Evolutionary conservation across 2,113 vertebrate genomes (phyloP), one percentile per base, ranked within the genome.

Genomic region (Forbesichthys papilliferus): DNA sequence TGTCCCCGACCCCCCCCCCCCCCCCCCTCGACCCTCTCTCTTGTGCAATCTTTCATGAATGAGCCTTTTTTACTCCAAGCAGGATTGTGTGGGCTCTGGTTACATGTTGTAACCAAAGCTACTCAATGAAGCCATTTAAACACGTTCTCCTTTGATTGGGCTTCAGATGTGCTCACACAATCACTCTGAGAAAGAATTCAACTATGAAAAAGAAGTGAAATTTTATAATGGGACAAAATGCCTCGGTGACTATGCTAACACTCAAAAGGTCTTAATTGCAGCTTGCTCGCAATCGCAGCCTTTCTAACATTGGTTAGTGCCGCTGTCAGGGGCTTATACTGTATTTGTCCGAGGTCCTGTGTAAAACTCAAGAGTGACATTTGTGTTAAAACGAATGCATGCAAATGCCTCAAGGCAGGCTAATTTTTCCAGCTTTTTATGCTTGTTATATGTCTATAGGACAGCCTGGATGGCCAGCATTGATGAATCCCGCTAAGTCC

Each of bases 101-200:
- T 81, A 82, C 79, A 78, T 5, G 49, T 68, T 79, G 77, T 83
- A 85, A 85, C 66, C 63, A 67, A 83, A 84, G 62, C 79, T 73
- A 49, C 49, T 84, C 73, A 84, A 73, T 86, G 80, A 68, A 77
- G 70, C 54, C 53, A 42, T 68, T 82, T 77, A 80, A 79, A 75
- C 53, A 70, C 67, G 65, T 66, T 16, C 11, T 59, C 10, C 61
- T 72, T 42, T 46, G 18, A 9, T 64, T 64, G 60, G 63, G 52
- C 16, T 60, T 56, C 54, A 46, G 48, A 72, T 59, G 69, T 0
- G 5, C 61, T 55, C 11, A 27, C 42, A 64, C 13, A 18, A 48
- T 7, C 34, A 61, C 6, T 9, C n/a, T 16, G n/a, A 18, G 6
- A 18, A 62, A 20, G 2, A 47, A 27, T 47, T 46, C 27, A 27